Evolutionary conservation across 2,888 invertebrate genomes (phyloP).

Genomic region (Harpalus rufipes): DNA sequence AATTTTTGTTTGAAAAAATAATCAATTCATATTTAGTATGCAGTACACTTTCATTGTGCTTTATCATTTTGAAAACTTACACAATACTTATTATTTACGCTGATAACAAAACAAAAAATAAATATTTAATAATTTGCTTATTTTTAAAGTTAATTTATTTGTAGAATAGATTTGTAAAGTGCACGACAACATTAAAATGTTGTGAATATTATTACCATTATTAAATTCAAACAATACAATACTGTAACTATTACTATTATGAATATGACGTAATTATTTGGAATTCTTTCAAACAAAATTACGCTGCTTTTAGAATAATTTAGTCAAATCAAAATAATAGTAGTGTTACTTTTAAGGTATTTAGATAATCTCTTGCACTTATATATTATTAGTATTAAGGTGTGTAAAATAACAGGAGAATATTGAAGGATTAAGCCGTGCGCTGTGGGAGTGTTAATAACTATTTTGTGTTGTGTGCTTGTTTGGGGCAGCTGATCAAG

Average conservation of each 20-base stretch:
- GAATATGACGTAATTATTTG: not conserved
- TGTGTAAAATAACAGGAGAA: not conserved
- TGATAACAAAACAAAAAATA: not conserved
- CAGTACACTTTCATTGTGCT: not conserved
- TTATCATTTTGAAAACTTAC: not conserved
- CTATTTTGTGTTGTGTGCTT: slow-evolving; percentile 72
- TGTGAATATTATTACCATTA: not conserved
- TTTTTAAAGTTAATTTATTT: too few relatives aligned
- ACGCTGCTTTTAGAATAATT: not conserved
- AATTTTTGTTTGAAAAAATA: slow-evolving; percentile 8
- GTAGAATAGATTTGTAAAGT: too few relatives aligned
- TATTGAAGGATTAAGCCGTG: not conserved
- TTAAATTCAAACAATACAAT: not conserved
- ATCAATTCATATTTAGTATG: not conserved
- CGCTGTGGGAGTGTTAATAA: slow-evolving; percentile 68
- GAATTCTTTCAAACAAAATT: not conserved
- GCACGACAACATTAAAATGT: too few relatives aligned
- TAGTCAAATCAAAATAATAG: not conserved
- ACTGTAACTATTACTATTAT: not conserved
- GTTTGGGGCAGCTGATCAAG: slow-evolving; percentile 90
- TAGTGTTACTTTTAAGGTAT: not conserved
- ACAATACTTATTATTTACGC: not conserved
- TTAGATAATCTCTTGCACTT: not conserved
- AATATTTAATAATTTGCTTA: not conserved
- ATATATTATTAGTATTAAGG: slow-evolving; percentile 8